Evolutionary conservation across 2,888 invertebrate species (phyloP), one percentile per base, ranked within the genome.

Genomic region (Patella caerulea): DNA sequence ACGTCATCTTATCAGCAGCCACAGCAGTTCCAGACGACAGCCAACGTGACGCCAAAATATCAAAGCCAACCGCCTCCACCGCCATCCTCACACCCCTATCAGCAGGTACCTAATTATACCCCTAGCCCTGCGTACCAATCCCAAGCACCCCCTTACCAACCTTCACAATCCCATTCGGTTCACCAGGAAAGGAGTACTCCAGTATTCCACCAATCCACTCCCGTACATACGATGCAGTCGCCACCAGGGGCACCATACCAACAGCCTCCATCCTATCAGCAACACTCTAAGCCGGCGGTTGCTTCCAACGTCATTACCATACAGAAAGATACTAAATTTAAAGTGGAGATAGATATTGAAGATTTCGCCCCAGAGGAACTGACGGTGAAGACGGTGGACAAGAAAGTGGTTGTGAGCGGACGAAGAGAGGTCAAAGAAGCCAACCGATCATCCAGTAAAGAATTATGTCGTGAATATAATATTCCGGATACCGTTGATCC

Each of bases 401-500:
- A 85, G 77, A 88, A 88, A 81, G 74, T 91, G 56, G 81, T 88
- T 29, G 88, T 91, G 15, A 87, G 84, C 76, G 91, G 91, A 5
- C 85, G 86, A 19, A 87, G 90, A 24, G 90, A 91, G 80, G 89
- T 89, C 77, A 86, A 86, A 70, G 81, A 82, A n/a, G 89, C 89
- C 7, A 90, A 88, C 69, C 78, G 90, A 53, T 88, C 88, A 19
- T 89, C 89, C 45, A 87, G 88, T 34, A 87, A 88, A 71, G 90
- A 91, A 79, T 88, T 91, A 76, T 90, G 87, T 76, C 81, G 90
- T 59, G 91, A 91, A 78, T 90, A 90, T 78, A 86, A 89, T 73
- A 83, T 91, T 17, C 91, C 91, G 0, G 89, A 89, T n/a, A 84
- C 86, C 17, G 91, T 91, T 17, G 90, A 91, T 79, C 91, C 91